A percentile compares a stretch with the other conserved stretches of the same genome.
Evolutionary conservation across 2,113 vertebrate genomes (phyloP).

Genomic region (Scytalopus superciliaris): DNA sequence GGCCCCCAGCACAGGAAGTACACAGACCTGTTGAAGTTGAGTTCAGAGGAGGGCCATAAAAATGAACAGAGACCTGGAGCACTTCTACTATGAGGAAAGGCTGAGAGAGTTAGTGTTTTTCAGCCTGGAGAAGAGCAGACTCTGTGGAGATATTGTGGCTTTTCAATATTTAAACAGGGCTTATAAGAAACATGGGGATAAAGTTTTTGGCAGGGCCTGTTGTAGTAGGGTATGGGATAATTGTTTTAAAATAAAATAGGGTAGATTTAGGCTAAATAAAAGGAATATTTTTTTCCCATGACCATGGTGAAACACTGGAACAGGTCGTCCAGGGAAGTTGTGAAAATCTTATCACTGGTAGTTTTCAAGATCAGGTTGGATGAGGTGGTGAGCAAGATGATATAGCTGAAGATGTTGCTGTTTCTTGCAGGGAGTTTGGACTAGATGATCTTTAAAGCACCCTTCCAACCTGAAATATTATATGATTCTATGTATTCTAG

Average conservation of each 20-base stretch:
- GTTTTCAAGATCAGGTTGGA: neutral
- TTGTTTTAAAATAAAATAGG: neutral
- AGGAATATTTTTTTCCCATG: neutral
- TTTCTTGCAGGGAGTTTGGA: neutral
- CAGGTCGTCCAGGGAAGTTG: neutral
- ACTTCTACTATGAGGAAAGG: neutral
- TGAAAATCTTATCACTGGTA: neutral
- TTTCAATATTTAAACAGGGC: neutral
- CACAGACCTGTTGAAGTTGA: neutral
- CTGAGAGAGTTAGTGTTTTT: neutral
- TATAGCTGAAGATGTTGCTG: neutral
- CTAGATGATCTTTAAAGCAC: neutral
- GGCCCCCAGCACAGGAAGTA: neutral
- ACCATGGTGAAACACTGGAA: neutral
- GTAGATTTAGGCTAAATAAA: neutral
- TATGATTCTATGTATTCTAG: neutral
- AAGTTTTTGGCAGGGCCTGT: neutral
- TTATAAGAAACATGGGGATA: neutral
- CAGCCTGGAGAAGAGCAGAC: neutral
- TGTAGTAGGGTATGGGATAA: neutral
- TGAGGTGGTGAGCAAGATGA: neutral
- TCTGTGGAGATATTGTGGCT: neutral
- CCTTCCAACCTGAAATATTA: neutral
- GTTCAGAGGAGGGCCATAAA: neutral
- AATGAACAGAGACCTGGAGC: neutral